Evolutionary conservation across 2,797 vertebrate species (phyloP).

Genomic region (Acrocephalus scirpaceus): DNA sequence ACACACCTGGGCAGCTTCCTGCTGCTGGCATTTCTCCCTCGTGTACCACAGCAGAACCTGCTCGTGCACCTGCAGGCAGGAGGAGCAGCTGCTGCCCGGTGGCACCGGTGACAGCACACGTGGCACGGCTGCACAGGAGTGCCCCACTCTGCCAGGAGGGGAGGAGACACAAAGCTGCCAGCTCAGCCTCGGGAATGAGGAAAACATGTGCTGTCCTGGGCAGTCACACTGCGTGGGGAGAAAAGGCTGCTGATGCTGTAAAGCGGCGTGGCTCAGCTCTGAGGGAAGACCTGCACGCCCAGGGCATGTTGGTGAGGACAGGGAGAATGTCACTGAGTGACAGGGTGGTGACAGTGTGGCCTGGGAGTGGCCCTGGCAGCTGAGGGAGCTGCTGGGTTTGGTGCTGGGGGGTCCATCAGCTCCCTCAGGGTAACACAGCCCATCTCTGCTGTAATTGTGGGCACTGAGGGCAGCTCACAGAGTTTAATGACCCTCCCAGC

Average conservation of each 20-base stretch:
- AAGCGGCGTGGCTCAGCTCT: not conserved
- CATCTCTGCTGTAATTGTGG: not conserved
- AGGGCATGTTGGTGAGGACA: not conserved
- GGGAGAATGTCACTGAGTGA: not conserved
- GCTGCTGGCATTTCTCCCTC: not conserved
- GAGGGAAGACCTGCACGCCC: not conserved
- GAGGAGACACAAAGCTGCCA: not conserved
- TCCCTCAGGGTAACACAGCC: not conserved
- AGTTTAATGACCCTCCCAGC: not conserved
- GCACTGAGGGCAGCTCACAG: not conserved
- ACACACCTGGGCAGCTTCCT: not conserved
- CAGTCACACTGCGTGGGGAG: fast-evolving
- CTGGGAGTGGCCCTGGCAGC: not conserved
- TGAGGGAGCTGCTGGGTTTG: fast-evolving
- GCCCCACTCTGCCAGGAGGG: fast-evolving
- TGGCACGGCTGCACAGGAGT: not conserved
- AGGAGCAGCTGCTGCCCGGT: not conserved
- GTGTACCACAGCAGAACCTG: not conserved
- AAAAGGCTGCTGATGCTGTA: not conserved
- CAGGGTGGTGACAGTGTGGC: not conserved
- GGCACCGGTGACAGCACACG: not conserved
- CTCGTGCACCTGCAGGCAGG: not conserved
- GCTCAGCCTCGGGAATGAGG: not conserved
- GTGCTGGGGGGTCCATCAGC: not conserved
- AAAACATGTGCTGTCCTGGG: fast-evolving